These are phyloP conservation scores for Lithobates pipiens DNA, from an alignment of 2,797 vertebrate genomes.

Conservation along the genomic window DNA sequence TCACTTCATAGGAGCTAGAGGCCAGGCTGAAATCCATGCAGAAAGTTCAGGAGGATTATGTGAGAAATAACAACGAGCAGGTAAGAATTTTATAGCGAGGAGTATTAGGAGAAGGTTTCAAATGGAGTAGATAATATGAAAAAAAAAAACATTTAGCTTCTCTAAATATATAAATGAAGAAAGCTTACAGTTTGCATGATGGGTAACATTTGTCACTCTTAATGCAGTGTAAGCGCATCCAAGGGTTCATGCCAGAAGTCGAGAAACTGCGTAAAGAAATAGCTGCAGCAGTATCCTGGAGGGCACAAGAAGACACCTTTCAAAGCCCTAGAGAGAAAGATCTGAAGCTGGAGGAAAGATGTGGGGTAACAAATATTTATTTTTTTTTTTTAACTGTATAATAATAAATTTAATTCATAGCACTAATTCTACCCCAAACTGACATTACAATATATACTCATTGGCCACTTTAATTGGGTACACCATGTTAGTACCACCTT, in stretches of 20 bases:
- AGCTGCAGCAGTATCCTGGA: slow-evolving; percentile 66
- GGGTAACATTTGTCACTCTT: background rate
- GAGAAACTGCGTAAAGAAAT: slow-evolving; percentile 70
- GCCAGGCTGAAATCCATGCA: slow-evolving; percentile 72
- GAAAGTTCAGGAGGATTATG: slow-evolving; percentile 70
- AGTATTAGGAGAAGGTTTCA: background rate
- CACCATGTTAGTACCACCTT: no score
- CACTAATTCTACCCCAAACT: no score
- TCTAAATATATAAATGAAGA: background rate
- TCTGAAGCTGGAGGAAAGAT: slow-evolving; percentile 68
- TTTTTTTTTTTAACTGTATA: no score
- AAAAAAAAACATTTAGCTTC: no score
- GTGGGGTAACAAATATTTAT: slow-evolving; percentile 64
- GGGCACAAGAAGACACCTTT: slow-evolving; percentile 64
- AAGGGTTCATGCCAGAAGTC: slow-evolving; percentile 70
- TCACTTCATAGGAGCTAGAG: slow-evolving; percentile 73
- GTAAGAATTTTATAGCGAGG: slow-evolving; percentile 55
- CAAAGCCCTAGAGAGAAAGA: slow-evolving; percentile 65
- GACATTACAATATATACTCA: no score
- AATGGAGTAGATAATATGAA: background rate
- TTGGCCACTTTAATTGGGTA: no score
- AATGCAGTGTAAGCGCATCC: slow-evolving; percentile 70
- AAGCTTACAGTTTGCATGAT: no score
- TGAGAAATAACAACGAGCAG: slow-evolving; percentile 75
- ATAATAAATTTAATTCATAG: no score